A percentile compares a stretch with the other conserved stretches of the same genome.
Conservation (phyloP, 2,888 invertebrate genomes). For the Drosophila atripex region DNA sequence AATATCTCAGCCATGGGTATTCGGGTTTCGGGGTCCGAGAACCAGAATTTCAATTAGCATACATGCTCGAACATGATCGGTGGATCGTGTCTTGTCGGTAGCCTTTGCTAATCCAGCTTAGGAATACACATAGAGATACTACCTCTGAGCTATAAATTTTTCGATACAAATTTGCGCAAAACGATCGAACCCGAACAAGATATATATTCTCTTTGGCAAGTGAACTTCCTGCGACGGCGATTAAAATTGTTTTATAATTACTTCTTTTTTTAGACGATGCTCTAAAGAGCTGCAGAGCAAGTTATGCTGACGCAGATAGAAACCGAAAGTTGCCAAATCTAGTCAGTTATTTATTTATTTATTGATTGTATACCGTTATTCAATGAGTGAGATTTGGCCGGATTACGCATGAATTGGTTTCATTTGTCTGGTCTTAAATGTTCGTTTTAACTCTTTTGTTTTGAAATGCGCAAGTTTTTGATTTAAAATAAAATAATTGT, state of each 20-base stretch:
- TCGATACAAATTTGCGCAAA: slow-evolving; percentile 39
- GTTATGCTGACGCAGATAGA: slow-evolving; percentile 30
- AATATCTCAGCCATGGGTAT: slow-evolving; percentile 15
- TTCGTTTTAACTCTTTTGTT: too few species aligned
- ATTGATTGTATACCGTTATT: slow-evolving; percentile 19
- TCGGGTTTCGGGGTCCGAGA: slow-evolving; percentile 11
- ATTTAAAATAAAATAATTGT: too few species aligned
- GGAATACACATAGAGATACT: neutral
- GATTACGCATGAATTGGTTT: neutral
- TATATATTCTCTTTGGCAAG: slow-evolving; percentile 23
- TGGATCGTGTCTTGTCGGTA: slow-evolving; percentile 24
- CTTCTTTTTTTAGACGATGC: slow-evolving; percentile 16
- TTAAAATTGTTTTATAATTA: slow-evolving; percentile 26
- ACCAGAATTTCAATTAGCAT: slow-evolving; percentile 49
- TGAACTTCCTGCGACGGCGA: slow-evolving; percentile 24
- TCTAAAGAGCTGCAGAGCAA: slow-evolving; percentile 27
- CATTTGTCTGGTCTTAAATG: neutral
- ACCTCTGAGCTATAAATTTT: slow-evolving; percentile 37
- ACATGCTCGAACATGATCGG: slow-evolving; percentile 38
- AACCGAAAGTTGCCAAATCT: slow-evolving; percentile 23
- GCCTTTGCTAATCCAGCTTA: slow-evolving; percentile 15
- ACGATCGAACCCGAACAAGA: slow-evolving; percentile 23
- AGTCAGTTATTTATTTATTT: slow-evolving; percentile 21
- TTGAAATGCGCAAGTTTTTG: too few species aligned
- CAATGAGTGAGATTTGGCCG: neutral